Percentiles rank a stretch among this genome's conserved stretches.
Evolutionary conservation across 2,888 invertebrate species (phyloP).

Genomic region (Drymonia ruficornis): DNA sequence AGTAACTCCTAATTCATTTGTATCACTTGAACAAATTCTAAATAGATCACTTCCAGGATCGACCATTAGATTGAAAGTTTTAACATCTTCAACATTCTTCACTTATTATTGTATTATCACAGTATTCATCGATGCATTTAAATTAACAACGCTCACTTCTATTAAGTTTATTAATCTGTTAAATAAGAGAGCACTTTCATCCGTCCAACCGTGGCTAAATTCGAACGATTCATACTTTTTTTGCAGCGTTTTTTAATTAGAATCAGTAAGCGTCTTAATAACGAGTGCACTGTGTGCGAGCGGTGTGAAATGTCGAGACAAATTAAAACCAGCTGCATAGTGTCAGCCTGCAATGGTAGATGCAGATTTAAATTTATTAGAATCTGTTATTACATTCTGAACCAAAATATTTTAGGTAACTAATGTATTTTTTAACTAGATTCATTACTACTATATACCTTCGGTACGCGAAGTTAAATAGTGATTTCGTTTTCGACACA

Average conservation of each 20-base stretch:
- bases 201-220: slow-evolving; percentile 17
- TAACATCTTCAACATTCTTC: too few relatives aligned
- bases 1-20: too few relatives aligned
- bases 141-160: neutral
- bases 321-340: slow-evolving; percentile 74
- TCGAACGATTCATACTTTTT: slow-evolving; percentile 18
- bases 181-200: slow-evolving; percentile 10
- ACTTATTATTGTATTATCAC: too few relatives aligned
- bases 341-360: slow-evolving; percentile 3
- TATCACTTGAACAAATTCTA: too few relatives aligned
- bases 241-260: slow-evolving; percentile 36
- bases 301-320: slow-evolving; percentile 68
- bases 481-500: too few relatives aligned
- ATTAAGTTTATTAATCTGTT: neutral
- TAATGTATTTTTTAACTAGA: too few relatives aligned
- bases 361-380: neutral
- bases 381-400: neutral
- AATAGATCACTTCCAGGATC: too few relatives aligned
- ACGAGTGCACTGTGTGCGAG: slow-evolving; percentile 39
- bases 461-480: too few relatives aligned
- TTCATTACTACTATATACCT: too few relatives aligned
- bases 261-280: slow-evolving; percentile 41
- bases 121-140: too few relatives aligned
- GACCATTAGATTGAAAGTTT: too few relatives aligned
- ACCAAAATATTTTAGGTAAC: neutral